Evolutionary conservation across 2,113 vertebrate species (phyloP), one percentile per base, ranked within the genome.

Genomic region (Plectropomus leopardus): DNA sequence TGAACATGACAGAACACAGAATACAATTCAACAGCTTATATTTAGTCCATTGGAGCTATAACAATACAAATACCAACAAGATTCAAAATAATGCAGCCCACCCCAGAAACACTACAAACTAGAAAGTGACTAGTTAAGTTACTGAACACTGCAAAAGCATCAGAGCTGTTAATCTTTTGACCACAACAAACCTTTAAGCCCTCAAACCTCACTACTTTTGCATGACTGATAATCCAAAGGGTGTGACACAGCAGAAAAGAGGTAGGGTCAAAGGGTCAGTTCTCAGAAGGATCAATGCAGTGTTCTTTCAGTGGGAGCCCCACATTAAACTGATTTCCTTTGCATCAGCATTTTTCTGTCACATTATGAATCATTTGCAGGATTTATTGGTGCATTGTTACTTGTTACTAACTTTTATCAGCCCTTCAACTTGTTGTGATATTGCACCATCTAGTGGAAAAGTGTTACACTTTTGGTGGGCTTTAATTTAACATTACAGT

Each of bases 151-250:
- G 66, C 26, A 44, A 48, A 60, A 47, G 1, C 70, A 76, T 54
- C 26, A 83, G 28, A 83, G 11, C 60, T 66, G 60, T 82, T 84
- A 72, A 91, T 84, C 72, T 78, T 73, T 61, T 74, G 21, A 24
- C 4, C 10, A 19, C 28, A 76, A 23, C 19, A 36, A 60, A 79
- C 45, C 60, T 51, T 47, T 28, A 77, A 84, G 58, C 54, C 44
- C n/a, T 28, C 32, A 66, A 76, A 57, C 28, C 14, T 57, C 15
- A 34, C 67, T 30, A 9, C 28, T 34, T 81, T 82, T 80, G 72
- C 83, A 72, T 85, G 87, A 88, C 80, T 75, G 36, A 53, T 85
- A 89, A 89, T 85, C 87, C 82, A 75, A 30, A 58, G 26, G 55
- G 44, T 50, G 36, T 82, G 76, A 85, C 66, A 59, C 10, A 26